Percentiles rank a stretch among this genome's conserved stretches.
These are phyloP conservation scores for Tridacna gigas DNA, from an alignment of 2,888 invertebrate genomes.

Conservation along the genomic window DNA sequence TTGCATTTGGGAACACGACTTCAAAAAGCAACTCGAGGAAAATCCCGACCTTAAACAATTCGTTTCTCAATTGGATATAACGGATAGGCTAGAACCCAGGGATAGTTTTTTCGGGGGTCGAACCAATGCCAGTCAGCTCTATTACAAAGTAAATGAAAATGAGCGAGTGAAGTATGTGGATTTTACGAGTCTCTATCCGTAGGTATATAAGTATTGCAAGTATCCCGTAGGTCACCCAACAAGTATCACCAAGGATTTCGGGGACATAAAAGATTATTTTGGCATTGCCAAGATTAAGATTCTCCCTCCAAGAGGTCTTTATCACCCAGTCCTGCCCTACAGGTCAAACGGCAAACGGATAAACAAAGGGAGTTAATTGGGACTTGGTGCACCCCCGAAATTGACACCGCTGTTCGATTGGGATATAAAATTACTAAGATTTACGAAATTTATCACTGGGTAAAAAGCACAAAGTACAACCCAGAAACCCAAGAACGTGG, in stretches of 20 bases:
- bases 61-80: constrained; percentile 25
- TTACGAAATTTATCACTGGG: constrained; percentile 79
- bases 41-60: constrained; percentile 24
- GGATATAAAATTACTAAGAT: constrained; percentile 80
- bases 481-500: constrained; percentile 48
- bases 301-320: constrained; percentile 66
- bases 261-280: constrained; percentile 27
- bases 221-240: constrained; percentile 67
- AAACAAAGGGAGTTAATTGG: constrained; percentile 71
- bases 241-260: constrained; percentile 25
- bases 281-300: no score
- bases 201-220: no score
- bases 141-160: constrained; percentile 41
- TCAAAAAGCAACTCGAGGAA: constrained; percentile 28
- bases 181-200: no score
- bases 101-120: no score
- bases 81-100: constrained; percentile 63
- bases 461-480: constrained; percentile 59
- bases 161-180: constrained; percentile 66
- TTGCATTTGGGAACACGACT: no score
- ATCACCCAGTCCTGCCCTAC: constrained; percentile 75
- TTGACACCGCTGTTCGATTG: constrained; percentile 74
- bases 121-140: no score
- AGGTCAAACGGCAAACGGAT: constrained; percentile 68
- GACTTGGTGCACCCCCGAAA: no score